phyloP scores from a whole-genome alignment of 1,140 invertebrate genomes.

The Drosophila miranda region DNA sequence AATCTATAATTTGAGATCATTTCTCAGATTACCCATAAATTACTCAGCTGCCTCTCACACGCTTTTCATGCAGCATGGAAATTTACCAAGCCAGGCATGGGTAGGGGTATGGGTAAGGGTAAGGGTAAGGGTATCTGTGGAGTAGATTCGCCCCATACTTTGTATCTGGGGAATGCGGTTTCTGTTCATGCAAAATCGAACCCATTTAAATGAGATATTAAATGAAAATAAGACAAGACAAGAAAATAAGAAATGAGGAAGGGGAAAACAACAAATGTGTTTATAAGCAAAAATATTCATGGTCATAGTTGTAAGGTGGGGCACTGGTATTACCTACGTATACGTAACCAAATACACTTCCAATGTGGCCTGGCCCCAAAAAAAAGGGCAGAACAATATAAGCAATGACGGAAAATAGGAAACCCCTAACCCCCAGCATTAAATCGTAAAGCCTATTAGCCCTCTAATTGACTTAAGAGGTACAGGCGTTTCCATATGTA shows the following conservation, averaged over 20 bases:
- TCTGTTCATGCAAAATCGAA: conserved; percentile 40
- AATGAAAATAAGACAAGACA: conserved; percentile 32
- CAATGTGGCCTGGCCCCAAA: background rate
- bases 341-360: conserved; percentile 3
- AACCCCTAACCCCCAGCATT: background rate
- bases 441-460: conserved; percentile 39
- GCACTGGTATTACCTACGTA: conserved; percentile 46
- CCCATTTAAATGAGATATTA: conserved; percentile 34
- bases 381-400: background rate
- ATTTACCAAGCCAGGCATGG: conserved; percentile 9
- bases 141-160: too few species aligned
- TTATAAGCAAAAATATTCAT: conserved; percentile 39
- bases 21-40: conserved; percentile 12
- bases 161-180: conserved; percentile 27
- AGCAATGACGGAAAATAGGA: conserved; percentile 12
- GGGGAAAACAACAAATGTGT: conserved; percentile 29
- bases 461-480: conserved; percentile 40
- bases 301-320: conserved; percentile 21
- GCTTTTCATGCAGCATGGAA: conserved; percentile 38
- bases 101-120: background rate
- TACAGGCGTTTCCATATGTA: conserved; percentile 12
- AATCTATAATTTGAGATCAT: conserved; percentile 7
- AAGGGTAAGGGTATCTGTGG: too few species aligned
- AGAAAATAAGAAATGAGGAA: conserved; percentile 8
- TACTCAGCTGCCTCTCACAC: conserved; percentile 23